phyloP scores from a whole-genome alignment of 2,113 vertebrate genomes.

The Felis catus region DNA sequence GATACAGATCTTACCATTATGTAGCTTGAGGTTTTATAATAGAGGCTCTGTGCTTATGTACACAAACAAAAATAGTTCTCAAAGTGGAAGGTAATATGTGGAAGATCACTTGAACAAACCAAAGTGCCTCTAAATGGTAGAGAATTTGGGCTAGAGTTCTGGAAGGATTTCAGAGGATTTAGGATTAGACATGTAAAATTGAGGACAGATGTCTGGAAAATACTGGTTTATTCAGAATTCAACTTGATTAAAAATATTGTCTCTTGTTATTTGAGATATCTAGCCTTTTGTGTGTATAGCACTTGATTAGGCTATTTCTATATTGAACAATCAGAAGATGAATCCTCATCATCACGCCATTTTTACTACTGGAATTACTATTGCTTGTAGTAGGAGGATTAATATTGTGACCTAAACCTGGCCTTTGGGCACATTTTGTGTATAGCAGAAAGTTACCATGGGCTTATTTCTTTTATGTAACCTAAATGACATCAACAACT shows the following conservation, averaged over 20 bases:
- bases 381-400: not conserved
- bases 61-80: not conserved
- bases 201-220: not conserved
- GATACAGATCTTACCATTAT: not conserved
- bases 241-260: constrained; percentile 19
- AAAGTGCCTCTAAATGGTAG: not conserved
- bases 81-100: not conserved
- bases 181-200: constrained; percentile 29
- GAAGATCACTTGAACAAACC: not conserved
- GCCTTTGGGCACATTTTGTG: not conserved
- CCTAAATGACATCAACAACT: not conserved
- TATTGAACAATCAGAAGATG: not conserved
- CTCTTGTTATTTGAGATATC: not conserved
- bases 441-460: not conserved
- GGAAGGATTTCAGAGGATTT: not conserved
- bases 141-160: not conserved
- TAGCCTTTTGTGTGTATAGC: not conserved
- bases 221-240: constrained; percentile 28
- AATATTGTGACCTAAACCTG: not conserved
- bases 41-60: not conserved
- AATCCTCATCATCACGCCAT: not conserved
- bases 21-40: not conserved
- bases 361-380: not conserved
- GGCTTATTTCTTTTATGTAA: not conserved
- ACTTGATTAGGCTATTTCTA: not conserved